Conservation (phyloP, 2,113 vertebrate genomes). For the Thomomys bottae region DNA sequence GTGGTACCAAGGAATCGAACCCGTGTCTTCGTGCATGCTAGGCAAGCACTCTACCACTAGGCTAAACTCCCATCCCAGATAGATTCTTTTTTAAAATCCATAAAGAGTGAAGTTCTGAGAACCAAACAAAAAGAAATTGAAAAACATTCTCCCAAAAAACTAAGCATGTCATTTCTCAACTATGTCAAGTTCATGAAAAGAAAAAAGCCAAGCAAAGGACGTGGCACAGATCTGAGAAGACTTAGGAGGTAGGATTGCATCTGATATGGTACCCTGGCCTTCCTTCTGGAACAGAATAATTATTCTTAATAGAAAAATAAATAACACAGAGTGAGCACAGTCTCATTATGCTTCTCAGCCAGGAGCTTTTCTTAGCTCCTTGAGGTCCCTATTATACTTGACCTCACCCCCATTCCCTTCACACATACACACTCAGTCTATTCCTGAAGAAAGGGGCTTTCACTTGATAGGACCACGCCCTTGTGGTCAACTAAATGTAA, state of each 20-base stretch:
- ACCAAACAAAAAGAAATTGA: neutral
- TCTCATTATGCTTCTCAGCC: too few relatives aligned
- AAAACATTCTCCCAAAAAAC: neutral
- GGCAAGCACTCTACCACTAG: too few relatives aligned
- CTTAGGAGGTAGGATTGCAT: neutral
- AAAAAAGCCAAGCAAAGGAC: neutral
- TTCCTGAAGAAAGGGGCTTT: neutral
- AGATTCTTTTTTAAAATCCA: neutral
- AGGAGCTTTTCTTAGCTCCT: neutral
- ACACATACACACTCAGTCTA: too few relatives aligned
- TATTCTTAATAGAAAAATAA: neutral
- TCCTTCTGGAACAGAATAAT: neutral
- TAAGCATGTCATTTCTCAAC: neutral
- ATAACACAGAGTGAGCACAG: neutral
- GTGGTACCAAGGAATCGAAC: too few relatives aligned
- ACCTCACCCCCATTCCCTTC: too few relatives aligned
- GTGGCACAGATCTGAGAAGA: neutral
- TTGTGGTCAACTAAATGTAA: neutral
- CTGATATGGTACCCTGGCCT: neutral
- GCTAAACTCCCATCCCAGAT: too few relatives aligned
- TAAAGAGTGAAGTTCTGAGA: neutral
- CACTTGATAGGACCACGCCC: neutral
- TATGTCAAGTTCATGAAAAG: neutral
- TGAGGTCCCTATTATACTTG: neutral
- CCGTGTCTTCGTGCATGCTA: too few relatives aligned